Evolutionary conservation across 2,797 vertebrate genomes (phyloP).

Genomic region (Rhinella marina): DNA sequence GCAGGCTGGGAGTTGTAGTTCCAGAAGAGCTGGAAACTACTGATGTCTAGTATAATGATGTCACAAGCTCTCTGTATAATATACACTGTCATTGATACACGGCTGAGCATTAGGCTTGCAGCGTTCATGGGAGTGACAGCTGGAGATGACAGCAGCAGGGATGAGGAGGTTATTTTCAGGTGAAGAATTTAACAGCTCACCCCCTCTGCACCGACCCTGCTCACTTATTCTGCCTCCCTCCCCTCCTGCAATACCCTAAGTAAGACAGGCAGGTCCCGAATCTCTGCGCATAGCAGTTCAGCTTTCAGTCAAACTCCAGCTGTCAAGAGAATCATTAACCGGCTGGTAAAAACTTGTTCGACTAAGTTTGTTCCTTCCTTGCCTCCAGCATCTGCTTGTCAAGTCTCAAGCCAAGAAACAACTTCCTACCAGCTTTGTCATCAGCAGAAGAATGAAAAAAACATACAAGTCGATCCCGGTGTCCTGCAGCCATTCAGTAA

Average conservation of each 20-base stretch:
- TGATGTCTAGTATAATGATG: neutral
- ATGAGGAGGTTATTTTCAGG: constrained; percentile 56
- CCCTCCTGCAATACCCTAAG: constrained; percentile 38
- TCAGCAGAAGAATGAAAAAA: constrained; percentile 43
- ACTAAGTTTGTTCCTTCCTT: constrained; percentile 59
- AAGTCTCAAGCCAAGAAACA: constrained; percentile 55
- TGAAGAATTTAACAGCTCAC: constrained; percentile 61
- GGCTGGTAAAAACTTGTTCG: constrained; percentile 62
- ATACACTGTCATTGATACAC: neutral
- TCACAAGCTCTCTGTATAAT: neutral
- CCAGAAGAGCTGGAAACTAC: neutral
- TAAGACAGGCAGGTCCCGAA: constrained; percentile 36
- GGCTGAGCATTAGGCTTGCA: neutral
- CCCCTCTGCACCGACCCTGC: constrained; percentile 54
- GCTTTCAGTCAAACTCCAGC: constrained; percentile 29
- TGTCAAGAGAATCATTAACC: constrained; percentile 58
- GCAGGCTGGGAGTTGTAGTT: constrained; percentile 2
- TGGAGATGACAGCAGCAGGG: constrained; percentile 36
- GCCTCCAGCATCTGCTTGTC: constrained; percentile 53
- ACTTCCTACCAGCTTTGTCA: constrained; percentile 52
- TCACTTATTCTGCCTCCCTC: neutral
- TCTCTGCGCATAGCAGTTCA: constrained; percentile 44
- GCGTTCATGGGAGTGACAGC: constrained; percentile 25
- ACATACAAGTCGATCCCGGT: constrained; percentile 17
- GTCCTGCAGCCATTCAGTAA: constrained; percentile 39